Evolutionary conservation across 2,888 invertebrate species (phyloP).

Genomic region (Tipula confusa): DNA sequence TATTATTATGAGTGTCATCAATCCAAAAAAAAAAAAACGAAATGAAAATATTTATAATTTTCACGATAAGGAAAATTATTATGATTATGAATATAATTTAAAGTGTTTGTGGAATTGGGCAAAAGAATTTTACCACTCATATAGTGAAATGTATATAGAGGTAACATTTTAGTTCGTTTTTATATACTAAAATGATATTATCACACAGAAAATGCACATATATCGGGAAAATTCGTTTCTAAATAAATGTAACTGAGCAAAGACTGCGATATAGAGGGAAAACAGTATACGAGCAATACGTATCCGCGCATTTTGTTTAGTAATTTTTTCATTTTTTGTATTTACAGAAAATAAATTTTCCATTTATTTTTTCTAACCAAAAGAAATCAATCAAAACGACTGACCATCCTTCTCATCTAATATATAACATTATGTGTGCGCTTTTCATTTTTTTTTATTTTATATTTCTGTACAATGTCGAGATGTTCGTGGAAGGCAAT

Average conservation of each 20-base stretch:
- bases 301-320: not conserved
- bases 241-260: not conserved
- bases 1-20: no score
- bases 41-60: not conserved
- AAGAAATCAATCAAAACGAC: slow-evolving; percentile 32
- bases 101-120: not conserved
- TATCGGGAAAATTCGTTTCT: no score
- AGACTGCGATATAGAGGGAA: not conserved
- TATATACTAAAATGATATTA: no score
- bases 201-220: not conserved
- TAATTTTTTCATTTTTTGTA: slow-evolving; percentile 3
- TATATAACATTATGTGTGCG: not conserved
- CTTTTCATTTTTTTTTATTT: not conserved
- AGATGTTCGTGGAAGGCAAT: slow-evolving; percentile 15
- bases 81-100: not conserved
- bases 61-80: not conserved
- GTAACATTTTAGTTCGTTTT: not conserved
- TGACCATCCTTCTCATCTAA: not conserved
- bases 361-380: slow-evolving; percentile 32
- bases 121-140: not conserved
- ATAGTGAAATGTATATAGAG: not conserved
- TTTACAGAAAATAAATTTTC: slow-evolving; percentile 27
- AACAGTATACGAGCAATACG: not conserved
- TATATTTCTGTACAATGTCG: not conserved
- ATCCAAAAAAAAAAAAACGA: not conserved